A percentile compares a stretch with the other conserved stretches of the same genome.
Conservation (phyloP, 1,140 invertebrate species). For the Nasonia giraulti region DNA sequence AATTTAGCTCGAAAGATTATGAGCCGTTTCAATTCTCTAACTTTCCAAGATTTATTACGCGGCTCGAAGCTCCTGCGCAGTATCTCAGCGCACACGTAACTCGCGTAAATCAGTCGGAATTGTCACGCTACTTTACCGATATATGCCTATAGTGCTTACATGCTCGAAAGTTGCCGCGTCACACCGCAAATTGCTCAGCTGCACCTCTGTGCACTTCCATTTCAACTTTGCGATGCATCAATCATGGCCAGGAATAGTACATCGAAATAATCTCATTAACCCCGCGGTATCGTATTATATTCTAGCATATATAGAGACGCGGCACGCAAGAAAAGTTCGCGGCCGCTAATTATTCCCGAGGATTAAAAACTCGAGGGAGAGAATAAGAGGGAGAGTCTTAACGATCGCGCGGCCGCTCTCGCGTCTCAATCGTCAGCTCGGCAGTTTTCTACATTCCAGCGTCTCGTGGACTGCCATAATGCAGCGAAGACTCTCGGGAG, state of each 20-base stretch:
- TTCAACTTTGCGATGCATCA: too few species aligned
- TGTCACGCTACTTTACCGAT: background rate
- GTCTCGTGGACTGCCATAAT: background rate
- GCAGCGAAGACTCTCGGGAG: background rate
- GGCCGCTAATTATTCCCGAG: background rate
- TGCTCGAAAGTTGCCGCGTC: too few species aligned
- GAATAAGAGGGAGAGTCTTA: background rate
- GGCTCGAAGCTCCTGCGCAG: background rate
- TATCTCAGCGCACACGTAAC: background rate
- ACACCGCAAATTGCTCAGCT: too few species aligned
- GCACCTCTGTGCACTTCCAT: too few species aligned
- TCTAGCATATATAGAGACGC: background rate
- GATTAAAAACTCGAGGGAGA: slow-evolving; percentile 14
- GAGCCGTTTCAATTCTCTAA: too few species aligned
- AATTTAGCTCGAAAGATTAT: too few species aligned
- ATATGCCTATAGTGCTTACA: background rate
- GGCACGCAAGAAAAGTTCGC: slow-evolving; percentile 5
- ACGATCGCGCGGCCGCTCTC: slow-evolving; percentile 8
- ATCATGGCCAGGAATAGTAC: too few species aligned
- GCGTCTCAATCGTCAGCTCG: slow-evolving; percentile 26
- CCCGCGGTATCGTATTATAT: background rate
- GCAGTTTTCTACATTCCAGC: slow-evolving; percentile 49
- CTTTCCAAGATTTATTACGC: too few species aligned
- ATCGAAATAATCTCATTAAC: background rate
- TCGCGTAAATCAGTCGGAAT: background rate